Evolutionary conservation across 2,888 invertebrate species (phyloP).

Genomic region (Phorcus lineatus): DNA sequence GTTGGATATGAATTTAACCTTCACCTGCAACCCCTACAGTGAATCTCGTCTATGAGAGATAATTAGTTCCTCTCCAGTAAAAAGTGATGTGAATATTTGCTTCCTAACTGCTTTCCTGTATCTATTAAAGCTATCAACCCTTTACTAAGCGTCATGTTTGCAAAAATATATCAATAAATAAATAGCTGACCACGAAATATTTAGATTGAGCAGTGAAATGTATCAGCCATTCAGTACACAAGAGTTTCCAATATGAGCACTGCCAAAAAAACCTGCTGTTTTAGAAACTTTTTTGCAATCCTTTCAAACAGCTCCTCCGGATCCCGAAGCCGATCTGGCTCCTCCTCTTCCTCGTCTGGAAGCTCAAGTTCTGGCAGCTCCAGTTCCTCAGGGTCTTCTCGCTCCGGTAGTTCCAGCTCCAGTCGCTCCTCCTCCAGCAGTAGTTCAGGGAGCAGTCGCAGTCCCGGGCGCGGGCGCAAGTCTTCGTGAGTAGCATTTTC

Average conservation of each 20-base stretch:
- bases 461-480: conserved; percentile 39
- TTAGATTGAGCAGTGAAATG: background rate
- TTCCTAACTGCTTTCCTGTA: no score
- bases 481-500: conserved; percentile 23
- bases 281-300: background rate
- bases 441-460: conserved; percentile 58
- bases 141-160: no score
- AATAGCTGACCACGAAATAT: background rate
- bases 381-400: conserved; percentile 64
- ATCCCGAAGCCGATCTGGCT: conserved; percentile 58
- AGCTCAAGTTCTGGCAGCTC: conserved; percentile 67
- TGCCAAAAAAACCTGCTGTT: no score
- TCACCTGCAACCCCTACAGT: no score
- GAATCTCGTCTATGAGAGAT: no score
- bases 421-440: conserved; percentile 76
- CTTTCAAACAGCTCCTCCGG: conserved; percentile 28
- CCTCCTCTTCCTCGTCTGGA: conserved; percentile 77
- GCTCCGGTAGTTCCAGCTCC: conserved; percentile 81
- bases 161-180: no score
- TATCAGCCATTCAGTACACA: no score
- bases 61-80: no score
- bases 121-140: no score
- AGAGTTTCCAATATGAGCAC: no score
- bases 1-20: background rate
- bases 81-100: no score